A percentile compares a stretch with the other conserved stretches of the same genome.
phyloP scores from a whole-genome alignment of 2,113 vertebrate species.

The Oplegnathus fasciatus region DNA sequence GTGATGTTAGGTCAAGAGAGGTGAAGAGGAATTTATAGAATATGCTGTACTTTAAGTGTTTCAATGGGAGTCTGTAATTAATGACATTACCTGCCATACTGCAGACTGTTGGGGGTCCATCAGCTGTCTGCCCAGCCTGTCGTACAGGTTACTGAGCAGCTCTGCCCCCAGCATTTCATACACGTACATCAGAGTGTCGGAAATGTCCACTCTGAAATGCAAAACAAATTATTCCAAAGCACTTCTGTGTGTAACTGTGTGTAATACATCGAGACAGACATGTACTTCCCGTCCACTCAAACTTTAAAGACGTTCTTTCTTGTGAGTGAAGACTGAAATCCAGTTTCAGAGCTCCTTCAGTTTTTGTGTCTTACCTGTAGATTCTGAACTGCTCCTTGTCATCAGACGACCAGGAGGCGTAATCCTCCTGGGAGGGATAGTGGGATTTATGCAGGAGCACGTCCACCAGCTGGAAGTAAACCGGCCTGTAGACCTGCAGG shows the following conservation, averaged over 20 bases:
- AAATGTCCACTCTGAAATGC: slow-evolving; percentile 93
- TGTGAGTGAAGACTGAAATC: no score
- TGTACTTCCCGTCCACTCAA: no score
- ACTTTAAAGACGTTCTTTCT: no score
- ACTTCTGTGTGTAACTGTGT: no score
- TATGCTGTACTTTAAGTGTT: not conserved
- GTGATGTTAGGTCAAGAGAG: not conserved
- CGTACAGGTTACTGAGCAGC: slow-evolving; percentile 96
- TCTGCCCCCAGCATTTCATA: slow-evolving; percentile 97
- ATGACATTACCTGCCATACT: slow-evolving; percentile 91
- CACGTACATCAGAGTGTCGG: slow-evolving; percentile 98
- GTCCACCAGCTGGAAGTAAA: slow-evolving; percentile 97
- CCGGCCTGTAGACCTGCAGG: slow-evolving; percentile 95
- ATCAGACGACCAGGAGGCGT: slow-evolving; percentile 93
- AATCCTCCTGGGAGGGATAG: slow-evolving; percentile 93
- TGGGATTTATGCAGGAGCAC: slow-evolving; percentile 96
- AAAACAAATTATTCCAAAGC: not conserved
- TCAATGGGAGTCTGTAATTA: not conserved
- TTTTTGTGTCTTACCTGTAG: slow-evolving; percentile 89
- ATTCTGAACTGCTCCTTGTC: slow-evolving; percentile 98
- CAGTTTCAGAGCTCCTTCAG: no score
- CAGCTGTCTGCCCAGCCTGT: slow-evolving; percentile 92
- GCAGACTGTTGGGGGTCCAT: slow-evolving; percentile 90
- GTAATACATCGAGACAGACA: no score
- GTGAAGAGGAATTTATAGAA: slow-evolving; percentile 25